These are phyloP conservation scores for Spodoptera litura DNA, from an alignment of 1,140 invertebrate genomes.

Conservation along the genomic window DNA sequence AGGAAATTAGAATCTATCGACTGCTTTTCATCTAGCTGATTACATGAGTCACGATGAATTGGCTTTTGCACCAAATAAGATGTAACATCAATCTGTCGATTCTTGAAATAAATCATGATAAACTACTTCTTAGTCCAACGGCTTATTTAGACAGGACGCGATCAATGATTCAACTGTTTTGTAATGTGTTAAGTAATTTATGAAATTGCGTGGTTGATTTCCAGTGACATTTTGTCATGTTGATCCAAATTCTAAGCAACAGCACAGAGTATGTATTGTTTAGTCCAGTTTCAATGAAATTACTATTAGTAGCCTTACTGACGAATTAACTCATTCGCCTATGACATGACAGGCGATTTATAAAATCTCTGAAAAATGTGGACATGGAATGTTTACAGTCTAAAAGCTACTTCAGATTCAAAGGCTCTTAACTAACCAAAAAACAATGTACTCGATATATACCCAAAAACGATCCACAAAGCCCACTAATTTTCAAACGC, in stretches of 20 bases:
- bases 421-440: constrained; percentile 1
- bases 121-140: constrained; percentile 7
- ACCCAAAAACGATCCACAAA: constrained; percentile 2
- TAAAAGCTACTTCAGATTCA: background rate
- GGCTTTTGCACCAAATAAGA: constrained; percentile 18
- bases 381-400: background rate
- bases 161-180: constrained; percentile 1
- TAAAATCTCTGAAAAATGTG: background rate
- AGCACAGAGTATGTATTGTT: no score
- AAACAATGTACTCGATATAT: background rate
- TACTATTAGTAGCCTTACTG: no score
- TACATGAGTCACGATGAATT: constrained; percentile 13
- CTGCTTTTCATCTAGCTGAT: constrained; percentile 6
- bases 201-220: no score
- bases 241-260: no score
- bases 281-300: no score
- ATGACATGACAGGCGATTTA: background rate
- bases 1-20: constrained; percentile 2
- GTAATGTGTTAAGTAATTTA: no score
- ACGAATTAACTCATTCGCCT: no score
- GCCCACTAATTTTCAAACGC: constrained; percentile 31
- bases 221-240: no score
- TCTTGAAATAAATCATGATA: constrained; percentile 1
- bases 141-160: constrained; percentile 7
- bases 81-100: constrained; percentile 20